These are phyloP conservation scores for Amyelois transitella DNA, from an alignment of 1,140 invertebrate species.

Conservation along the genomic window DNA sequence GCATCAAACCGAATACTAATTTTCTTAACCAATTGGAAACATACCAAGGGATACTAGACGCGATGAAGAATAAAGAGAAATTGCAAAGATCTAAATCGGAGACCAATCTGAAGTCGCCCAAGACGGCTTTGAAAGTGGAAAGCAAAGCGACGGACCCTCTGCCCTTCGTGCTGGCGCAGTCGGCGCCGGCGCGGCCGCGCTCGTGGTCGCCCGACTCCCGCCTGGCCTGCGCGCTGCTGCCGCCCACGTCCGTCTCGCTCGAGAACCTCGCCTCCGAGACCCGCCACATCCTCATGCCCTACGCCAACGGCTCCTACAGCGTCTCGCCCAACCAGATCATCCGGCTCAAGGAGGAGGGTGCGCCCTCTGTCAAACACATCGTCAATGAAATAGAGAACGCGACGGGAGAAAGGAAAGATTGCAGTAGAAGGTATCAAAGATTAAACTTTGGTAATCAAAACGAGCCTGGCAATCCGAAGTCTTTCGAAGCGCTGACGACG, in stretches of 20 bases:
- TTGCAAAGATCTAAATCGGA: slow-evolving; percentile 94
- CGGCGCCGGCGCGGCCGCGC: slow-evolving; percentile 78
- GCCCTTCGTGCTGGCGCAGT: slow-evolving; percentile 73
- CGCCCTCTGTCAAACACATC: slow-evolving; percentile 76
- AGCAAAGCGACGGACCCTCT: slow-evolving; percentile 74
- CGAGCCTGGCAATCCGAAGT: slow-evolving; percentile 25
- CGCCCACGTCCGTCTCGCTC: slow-evolving; percentile 76
- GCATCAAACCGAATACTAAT: slow-evolving; percentile 96
- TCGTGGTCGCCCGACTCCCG: slow-evolving; percentile 88
- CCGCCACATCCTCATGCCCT: slow-evolving; percentile 86
- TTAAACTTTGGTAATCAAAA: slow-evolving; percentile 73
- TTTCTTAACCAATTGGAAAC: slow-evolving; percentile 96
- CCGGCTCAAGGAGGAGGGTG: slow-evolving; percentile 78
- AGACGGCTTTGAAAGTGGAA: slow-evolving; percentile 67
- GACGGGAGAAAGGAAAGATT: slow-evolving; percentile 45
- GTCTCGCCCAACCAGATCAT: slow-evolving; percentile 93
- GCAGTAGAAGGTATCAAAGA: slow-evolving; percentile 76
- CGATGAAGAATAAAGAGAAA: slow-evolving; percentile 96
- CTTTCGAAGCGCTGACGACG: slow-evolving; percentile 18
- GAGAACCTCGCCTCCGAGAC: slow-evolving; percentile 80
- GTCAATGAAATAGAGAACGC: slow-evolving; percentile 79
- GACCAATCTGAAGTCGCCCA: slow-evolving; percentile 88
- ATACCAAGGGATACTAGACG: slow-evolving; percentile 96
- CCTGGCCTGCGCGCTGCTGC: slow-evolving; percentile 75
- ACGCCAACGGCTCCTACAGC: slow-evolving; percentile 89